Conservation (phyloP, 2,888 invertebrate species). For the Panopea generosa region DNA sequence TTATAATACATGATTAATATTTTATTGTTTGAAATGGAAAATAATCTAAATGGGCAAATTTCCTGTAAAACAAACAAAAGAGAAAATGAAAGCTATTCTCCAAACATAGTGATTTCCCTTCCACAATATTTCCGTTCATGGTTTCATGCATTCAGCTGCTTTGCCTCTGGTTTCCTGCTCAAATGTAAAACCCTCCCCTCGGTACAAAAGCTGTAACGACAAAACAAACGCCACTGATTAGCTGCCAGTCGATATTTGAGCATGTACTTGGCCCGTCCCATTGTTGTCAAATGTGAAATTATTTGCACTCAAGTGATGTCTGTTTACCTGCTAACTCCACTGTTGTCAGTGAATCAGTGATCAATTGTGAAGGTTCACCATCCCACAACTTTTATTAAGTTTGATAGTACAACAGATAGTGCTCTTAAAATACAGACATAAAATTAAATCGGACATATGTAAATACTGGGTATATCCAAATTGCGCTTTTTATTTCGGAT, state of each 20-base stretch:
- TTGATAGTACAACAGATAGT: too few species aligned
- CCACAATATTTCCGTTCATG: not conserved
- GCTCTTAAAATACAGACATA: too few species aligned
- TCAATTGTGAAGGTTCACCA: too few species aligned
- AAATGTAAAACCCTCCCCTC: constrained; percentile 52
- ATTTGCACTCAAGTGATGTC: constrained; percentile 42
- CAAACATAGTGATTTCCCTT: too few species aligned
- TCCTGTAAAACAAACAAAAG: not conserved
- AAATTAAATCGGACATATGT: too few species aligned
- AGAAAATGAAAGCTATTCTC: too few species aligned
- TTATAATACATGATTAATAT: too few species aligned
- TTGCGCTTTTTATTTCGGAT: constrained; percentile 1
- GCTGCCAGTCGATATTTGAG: constrained; percentile 42
- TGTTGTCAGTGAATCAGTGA: constrained; percentile 5
- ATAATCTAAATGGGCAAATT: not conserved
- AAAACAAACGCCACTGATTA: constrained; percentile 50
- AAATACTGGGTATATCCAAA: constrained; percentile 23
- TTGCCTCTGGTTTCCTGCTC: constrained; percentile 30
- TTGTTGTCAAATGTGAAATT: constrained; percentile 48
- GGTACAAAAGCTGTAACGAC: constrained; percentile 30
- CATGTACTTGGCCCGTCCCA: constrained; percentile 48
- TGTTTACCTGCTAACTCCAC: constrained; percentile 44
- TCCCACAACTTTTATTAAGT: too few species aligned
- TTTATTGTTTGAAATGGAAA: too few species aligned
- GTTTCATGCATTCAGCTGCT: constrained; percentile 16